A percentile compares a stretch with the other conserved stretches of the same genome.
Evolutionary conservation across 2,888 invertebrate genomes (phyloP).

Genomic region (Polyploca ridens): DNA sequence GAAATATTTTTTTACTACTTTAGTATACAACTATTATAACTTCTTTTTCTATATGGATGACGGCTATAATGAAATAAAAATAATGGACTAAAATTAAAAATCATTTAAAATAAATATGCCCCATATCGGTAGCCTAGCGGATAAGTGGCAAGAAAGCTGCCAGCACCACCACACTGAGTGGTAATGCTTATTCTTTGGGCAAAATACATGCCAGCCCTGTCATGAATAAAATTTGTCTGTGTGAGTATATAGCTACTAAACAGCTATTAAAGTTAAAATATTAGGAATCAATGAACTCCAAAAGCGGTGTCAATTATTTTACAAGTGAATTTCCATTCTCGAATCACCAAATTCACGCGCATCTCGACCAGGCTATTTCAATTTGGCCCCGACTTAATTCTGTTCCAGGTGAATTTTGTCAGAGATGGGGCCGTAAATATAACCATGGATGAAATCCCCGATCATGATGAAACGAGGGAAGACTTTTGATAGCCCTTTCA

Average conservation of each 20-base stretch:
- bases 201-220: too few relatives aligned
- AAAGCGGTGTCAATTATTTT: slow-evolving; percentile 23
- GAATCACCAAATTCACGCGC: slow-evolving; percentile 34
- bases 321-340: slow-evolving; percentile 25
- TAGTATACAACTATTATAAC: slow-evolving; percentile 9
- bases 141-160: too few relatives aligned
- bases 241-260: too few relatives aligned
- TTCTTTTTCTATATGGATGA: too few relatives aligned
- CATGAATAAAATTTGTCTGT: too few relatives aligned
- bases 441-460: slow-evolving; percentile 22
- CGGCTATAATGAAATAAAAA: too few relatives aligned
- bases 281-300: background rate
- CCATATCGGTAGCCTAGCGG: too few relatives aligned
- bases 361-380: slow-evolving; percentile 50
- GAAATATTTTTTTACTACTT: background rate
- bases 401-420: slow-evolving; percentile 41
- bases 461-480: slow-evolving; percentile 43
- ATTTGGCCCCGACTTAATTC: slow-evolving; percentile 53
- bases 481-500: slow-evolving; percentile 41
- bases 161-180: too few relatives aligned
- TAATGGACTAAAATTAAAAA: too few relatives aligned
- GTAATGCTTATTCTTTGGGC: too few relatives aligned
- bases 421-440: slow-evolving; percentile 45
- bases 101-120: too few relatives aligned
- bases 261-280: background rate